These are phyloP conservation scores for Malthinus flaveolus DNA, from an alignment of 2,888 invertebrate genomes.

Conservation along the genomic window DNA sequence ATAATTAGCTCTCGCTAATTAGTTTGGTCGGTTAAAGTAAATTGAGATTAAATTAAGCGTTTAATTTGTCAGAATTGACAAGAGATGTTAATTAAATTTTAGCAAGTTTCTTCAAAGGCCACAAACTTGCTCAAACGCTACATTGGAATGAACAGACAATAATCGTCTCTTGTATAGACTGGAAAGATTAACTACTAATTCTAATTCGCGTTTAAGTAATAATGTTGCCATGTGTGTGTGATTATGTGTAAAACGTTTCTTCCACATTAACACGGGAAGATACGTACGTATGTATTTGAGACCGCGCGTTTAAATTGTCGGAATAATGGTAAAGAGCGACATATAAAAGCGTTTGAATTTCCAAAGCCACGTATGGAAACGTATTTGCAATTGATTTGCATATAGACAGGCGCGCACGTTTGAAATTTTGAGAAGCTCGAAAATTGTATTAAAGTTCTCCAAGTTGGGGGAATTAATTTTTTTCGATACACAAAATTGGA, in stretches of 20 bases:
- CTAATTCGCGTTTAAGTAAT: conserved; percentile 14
- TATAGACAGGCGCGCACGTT: background rate
- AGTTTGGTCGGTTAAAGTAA: no score
- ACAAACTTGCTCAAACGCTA: background rate
- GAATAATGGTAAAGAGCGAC: conserved; percentile 5
- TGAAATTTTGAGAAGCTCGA: no score
- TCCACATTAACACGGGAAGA: background rate
- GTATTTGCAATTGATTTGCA: conserved; percentile 11
- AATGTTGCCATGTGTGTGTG: background rate
- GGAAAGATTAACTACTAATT: conserved; percentile 22
- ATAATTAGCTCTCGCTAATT: no score
- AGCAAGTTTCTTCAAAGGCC: conserved; percentile 15
- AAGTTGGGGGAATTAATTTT: no score
- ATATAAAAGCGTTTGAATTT: conserved; percentile 4
- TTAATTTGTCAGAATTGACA: no score
- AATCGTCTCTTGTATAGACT: conserved; percentile 9
- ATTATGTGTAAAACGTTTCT: background rate
- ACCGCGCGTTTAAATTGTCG: conserved; percentile 3
- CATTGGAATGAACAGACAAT: conserved; percentile 9
- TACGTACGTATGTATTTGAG: background rate
- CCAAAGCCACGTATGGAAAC: background rate
- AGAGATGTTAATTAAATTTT: conserved; percentile 11
- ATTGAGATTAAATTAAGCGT: no score
- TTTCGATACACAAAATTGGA: no score
- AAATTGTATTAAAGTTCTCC: no score